A percentile compares a stretch with the other conserved stretches of the same genome.
phyloP scores from a whole-genome alignment of 2,797 vertebrate genomes.

The Huso huso region DNA sequence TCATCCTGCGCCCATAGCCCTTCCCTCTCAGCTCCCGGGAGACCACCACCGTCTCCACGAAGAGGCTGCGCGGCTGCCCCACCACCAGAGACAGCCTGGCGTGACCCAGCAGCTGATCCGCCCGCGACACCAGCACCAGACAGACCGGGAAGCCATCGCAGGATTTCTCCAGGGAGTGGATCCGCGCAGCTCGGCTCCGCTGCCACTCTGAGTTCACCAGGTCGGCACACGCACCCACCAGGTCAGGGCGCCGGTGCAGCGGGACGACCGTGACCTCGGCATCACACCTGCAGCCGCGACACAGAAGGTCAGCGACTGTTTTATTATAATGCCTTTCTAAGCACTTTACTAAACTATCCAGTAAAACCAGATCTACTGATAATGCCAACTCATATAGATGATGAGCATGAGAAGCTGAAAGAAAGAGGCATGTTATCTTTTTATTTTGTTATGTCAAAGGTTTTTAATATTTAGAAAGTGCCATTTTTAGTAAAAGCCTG shows the following conservation, averaged over 20 bases:
- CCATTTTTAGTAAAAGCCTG: no score
- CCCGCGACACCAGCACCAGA: conserved; percentile 61
- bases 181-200: conserved; percentile 72
- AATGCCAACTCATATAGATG: no score
- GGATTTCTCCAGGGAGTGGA: conserved; percentile 78
- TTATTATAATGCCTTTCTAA: conserved; percentile 10
- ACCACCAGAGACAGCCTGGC: conserved; percentile 73
- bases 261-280: conserved; percentile 58
- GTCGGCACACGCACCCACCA: conserved; percentile 73
- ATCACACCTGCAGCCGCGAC: conserved; percentile 41
- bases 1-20: conserved; percentile 78
- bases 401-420: no score
- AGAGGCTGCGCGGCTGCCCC: conserved; percentile 58
- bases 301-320: conserved; percentile 19
- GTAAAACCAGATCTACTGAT: background rate
- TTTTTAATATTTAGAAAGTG: background rate
- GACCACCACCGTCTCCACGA: conserved; percentile 87
- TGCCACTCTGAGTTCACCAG: conserved; percentile 86
- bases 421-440: background rate
- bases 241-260: conserved; percentile 76
- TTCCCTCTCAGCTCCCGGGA: conserved; percentile 65
- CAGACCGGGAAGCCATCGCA: conserved; percentile 74
- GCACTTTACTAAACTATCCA: conserved; percentile 7
- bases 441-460: background rate
- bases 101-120: conserved; percentile 70